phyloP scores from a whole-genome alignment of 2,797 vertebrate species.

The Cichlasoma orientale region DNA sequence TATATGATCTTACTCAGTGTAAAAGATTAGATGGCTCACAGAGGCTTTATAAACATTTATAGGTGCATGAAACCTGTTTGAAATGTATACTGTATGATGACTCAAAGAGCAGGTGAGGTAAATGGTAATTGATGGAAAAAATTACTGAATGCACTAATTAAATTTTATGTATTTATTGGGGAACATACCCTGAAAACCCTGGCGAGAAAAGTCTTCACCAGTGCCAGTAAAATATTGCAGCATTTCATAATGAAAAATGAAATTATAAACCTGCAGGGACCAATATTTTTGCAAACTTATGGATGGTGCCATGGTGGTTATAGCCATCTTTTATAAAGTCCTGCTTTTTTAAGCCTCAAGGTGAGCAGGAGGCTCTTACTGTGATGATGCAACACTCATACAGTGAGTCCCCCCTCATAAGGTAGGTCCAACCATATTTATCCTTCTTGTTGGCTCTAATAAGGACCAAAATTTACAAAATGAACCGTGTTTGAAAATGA shows the following conservation, averaged over 20 bases:
- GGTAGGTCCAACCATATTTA: neutral
- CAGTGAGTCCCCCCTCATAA: neutral
- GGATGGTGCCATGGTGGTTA: neutral
- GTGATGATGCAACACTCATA: neutral
- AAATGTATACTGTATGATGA: constrained; percentile 26
- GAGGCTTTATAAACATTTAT: constrained; percentile 33
- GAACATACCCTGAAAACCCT: constrained; percentile 13
- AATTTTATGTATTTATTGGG: constrained; percentile 21
- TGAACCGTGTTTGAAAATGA: too few species aligned
- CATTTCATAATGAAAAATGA: neutral
- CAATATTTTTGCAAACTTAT: neutral
- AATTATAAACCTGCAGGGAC: neutral
- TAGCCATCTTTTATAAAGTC: neutral
- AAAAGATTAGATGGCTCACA: constrained; percentile 35
- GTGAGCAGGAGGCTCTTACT: neutral
- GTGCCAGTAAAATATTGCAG: neutral
- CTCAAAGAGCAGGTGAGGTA: constrained; percentile 29
- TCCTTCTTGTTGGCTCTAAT: neutral
- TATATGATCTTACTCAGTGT: constrained; percentile 2
- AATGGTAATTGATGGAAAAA: constrained; percentile 19
- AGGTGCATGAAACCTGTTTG: constrained; percentile 9
- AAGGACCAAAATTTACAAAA: neutral
- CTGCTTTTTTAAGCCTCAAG: neutral
- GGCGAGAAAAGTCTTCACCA: neutral
- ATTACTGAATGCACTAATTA: neutral